Percentiles rank a stretch among this genome's conserved stretches.
phyloP scores from a whole-genome alignment of 2,888 invertebrate genomes.

The Lampropteryx suffumata region DNA sequence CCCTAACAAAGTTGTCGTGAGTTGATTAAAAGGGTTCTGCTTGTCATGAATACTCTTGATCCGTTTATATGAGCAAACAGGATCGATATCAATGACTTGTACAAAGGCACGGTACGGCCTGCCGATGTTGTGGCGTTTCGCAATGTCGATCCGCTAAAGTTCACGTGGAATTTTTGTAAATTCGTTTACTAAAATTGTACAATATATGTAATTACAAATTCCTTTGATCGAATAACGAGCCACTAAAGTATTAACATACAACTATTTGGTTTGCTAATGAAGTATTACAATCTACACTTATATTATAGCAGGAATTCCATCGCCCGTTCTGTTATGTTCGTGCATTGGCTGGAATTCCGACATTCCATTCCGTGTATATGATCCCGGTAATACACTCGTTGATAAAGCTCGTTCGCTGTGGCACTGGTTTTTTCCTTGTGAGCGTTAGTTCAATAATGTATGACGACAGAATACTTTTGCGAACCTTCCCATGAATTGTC shows the following conservation, averaged over 20 bases:
- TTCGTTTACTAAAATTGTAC: too few species aligned
- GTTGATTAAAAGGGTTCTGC: constrained; percentile 31
- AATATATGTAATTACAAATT: too few species aligned
- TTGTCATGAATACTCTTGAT: constrained; percentile 16
- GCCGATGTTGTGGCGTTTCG: too few species aligned
- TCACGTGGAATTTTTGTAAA: too few species aligned
- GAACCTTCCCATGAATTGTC: too few species aligned
- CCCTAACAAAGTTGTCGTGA: constrained; percentile 26
- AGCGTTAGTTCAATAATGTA: too few species aligned
- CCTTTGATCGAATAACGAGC: too few species aligned
- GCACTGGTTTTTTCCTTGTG: too few species aligned
- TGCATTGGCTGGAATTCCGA: constrained; percentile 4
- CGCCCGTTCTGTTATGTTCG: constrained; percentile 2
- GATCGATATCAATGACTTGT: constrained; percentile 3
- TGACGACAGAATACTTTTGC: too few species aligned
- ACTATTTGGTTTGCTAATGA: neutral
- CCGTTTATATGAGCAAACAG: constrained; percentile 10
- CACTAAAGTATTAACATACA: neutral
- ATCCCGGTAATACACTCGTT: neutral
- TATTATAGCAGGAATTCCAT: constrained; percentile 9
- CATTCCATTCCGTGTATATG: constrained; percentile 8
- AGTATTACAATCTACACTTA: neutral
- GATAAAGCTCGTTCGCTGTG: neutral
- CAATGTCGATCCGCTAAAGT: too few species aligned
- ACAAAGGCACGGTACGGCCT: too few species aligned